A percentile compares a stretch with the other conserved stretches of the same genome.
Evolutionary conservation across 1,140 invertebrate genomes (phyloP).

Genomic region (Drosophila kepulauana): DNA sequence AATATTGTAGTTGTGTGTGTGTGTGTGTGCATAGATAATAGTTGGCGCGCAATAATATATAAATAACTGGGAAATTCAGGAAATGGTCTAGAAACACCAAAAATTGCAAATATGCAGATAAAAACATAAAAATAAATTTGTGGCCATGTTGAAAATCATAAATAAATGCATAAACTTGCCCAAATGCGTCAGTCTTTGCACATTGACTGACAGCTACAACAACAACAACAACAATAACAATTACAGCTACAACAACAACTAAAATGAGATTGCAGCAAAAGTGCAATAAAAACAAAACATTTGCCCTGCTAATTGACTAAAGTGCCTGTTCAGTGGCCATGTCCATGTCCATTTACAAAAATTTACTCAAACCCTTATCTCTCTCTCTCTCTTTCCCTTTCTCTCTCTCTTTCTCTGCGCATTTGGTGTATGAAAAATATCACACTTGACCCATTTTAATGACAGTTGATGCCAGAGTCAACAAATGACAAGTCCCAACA

Average conservation of each 20-base stretch:
- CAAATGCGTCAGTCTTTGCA: slow-evolving; percentile 36
- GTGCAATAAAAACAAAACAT: slow-evolving; percentile 58
- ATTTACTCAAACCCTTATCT: background rate
- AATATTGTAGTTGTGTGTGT: background rate
- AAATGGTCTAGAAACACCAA: slow-evolving; percentile 49
- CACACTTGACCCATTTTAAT: slow-evolving; percentile 68
- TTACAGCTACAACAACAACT: slow-evolving; percentile 18
- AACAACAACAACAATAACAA: slow-evolving; percentile 21
- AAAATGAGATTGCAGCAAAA: background rate
- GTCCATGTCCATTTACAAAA: slow-evolving; percentile 31
- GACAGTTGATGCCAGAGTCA: slow-evolving; percentile 44
- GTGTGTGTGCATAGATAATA: slow-evolving; percentile 23
- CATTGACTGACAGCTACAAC: slow-evolving; percentile 1
- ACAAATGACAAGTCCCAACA: slow-evolving; percentile 40
- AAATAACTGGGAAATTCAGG: slow-evolving; percentile 22
- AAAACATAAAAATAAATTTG: slow-evolving; percentile 43
- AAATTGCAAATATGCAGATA: slow-evolving; percentile 33
- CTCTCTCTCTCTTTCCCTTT: background rate
- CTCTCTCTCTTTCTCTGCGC: slow-evolving; percentile 20
- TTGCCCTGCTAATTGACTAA: slow-evolving; percentile 77
- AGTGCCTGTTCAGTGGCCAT: slow-evolving; percentile 56
- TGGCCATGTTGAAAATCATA: slow-evolving; percentile 50
- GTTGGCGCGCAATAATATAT: background rate
- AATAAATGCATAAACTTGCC: slow-evolving; percentile 50
- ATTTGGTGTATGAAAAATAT: slow-evolving; percentile 51